A percentile compares a stretch with the other conserved stretches of the same genome.
These are phyloP conservation scores for Picathartes gymnocephalus DNA, from an alignment of 2,113 vertebrate species.

Conservation along the genomic window DNA sequence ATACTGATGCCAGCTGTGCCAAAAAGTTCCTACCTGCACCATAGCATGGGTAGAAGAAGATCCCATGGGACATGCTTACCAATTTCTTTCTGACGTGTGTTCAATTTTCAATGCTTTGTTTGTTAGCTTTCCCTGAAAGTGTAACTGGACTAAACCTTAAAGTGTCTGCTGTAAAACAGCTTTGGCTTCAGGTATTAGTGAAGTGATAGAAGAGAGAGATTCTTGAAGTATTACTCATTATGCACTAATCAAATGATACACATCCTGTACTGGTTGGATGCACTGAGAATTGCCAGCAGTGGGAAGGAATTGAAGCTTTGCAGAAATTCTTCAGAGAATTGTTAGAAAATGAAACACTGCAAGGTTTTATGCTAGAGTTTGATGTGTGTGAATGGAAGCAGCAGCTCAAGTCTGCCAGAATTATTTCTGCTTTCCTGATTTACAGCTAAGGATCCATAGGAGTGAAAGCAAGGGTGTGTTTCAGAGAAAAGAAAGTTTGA, in stretches of 20 bases:
- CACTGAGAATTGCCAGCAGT: neutral
- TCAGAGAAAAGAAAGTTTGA: neutral
- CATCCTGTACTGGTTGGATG: neutral
- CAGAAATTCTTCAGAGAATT: neutral
- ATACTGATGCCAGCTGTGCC: neutral
- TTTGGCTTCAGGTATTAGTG: neutral
- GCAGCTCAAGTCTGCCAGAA: neutral
- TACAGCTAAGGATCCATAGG: neutral
- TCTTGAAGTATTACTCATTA: neutral
- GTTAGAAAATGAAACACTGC: neutral
- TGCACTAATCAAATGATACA: neutral
- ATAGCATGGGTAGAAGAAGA: neutral
- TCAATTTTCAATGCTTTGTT: neutral
- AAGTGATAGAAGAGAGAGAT: neutral
- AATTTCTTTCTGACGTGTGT: neutral
- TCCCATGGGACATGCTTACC: neutral
- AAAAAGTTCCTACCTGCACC: neutral
- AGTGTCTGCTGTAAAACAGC: neutral
- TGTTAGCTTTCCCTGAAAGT: neutral
- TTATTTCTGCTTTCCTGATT: neutral
- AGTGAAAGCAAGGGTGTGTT: neutral
- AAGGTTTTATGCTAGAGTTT: neutral
- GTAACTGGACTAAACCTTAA: neutral
- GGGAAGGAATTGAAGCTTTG: neutral
- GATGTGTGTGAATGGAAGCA: neutral